Evolutionary conservation across 2,797 vertebrate genomes (phyloP).

Genomic region (Gouania willdenowi): DNA sequence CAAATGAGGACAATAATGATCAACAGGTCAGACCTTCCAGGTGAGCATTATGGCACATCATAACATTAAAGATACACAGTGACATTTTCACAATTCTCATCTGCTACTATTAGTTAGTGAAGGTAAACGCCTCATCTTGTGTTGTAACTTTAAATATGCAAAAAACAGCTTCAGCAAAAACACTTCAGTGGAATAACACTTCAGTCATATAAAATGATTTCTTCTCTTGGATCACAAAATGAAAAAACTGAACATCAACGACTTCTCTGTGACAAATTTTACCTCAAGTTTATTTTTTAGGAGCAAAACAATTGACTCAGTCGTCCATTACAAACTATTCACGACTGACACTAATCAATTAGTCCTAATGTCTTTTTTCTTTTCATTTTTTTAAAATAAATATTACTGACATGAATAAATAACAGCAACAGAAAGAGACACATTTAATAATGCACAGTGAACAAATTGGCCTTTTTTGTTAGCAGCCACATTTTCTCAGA

Average conservation of each 20-base stretch:
- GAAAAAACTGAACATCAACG: too few species aligned
- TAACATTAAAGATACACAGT: too few species aligned
- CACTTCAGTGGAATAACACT: too few species aligned
- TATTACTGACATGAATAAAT: too few species aligned
- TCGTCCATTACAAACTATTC: too few species aligned
- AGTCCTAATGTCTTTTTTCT: constrained; percentile 16
- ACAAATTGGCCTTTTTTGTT: constrained; percentile 2
- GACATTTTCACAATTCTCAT: too few species aligned
- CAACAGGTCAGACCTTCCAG: constrained; percentile 11
- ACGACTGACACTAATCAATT: neutral
- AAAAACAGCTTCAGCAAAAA: constrained; percentile 6
- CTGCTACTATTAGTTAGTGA: too few species aligned
- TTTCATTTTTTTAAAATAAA: constrained; percentile 7
- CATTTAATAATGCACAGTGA: constrained; percentile 19
- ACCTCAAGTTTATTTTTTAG: too few species aligned
- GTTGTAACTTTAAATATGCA: constrained; percentile 12
- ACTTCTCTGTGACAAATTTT: too few species aligned
- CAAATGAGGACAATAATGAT: neutral
- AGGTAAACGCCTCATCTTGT: neutral
- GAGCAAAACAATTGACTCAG: too few species aligned
- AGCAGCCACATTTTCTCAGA: neutral
- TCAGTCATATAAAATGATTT: too few species aligned
- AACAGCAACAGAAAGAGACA: constrained; percentile 16
- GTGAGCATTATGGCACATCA: constrained; percentile 10
- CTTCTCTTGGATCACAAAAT: neutral